phyloP scores from a whole-genome alignment of 2,113 vertebrate genomes.

The Noturus placidus region DNA sequence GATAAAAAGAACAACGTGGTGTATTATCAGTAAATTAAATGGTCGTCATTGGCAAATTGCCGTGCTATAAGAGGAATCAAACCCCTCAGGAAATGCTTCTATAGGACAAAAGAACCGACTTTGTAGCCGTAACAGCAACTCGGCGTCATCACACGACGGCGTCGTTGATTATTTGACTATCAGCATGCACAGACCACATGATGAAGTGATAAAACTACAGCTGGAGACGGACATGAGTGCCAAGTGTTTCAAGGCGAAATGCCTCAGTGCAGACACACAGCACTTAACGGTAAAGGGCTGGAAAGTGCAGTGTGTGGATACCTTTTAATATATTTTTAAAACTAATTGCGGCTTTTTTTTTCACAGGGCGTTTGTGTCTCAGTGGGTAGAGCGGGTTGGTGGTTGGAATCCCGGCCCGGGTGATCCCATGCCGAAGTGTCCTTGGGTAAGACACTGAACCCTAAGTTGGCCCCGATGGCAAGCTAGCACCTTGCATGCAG shows the following conservation, averaged over 20 bases:
- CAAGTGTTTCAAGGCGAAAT: constrained; percentile 37
- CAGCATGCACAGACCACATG: constrained; percentile 1
- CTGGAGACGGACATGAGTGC: constrained; percentile 21
- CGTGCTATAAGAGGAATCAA: background rate
- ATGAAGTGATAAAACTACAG: constrained; percentile 43
- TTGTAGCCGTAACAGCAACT: background rate
- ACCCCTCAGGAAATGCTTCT: background rate
- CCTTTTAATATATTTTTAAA: too few species aligned
- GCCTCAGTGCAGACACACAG: constrained; percentile 38
- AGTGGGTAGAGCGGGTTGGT: too few species aligned
- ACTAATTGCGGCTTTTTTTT: too few species aligned
- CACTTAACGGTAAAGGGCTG: constrained; percentile 35
- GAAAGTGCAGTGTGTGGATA: constrained; percentile 9
- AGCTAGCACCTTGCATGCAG: too few species aligned
- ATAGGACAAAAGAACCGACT: background rate
- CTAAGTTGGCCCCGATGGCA: too few species aligned
- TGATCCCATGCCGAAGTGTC: too few species aligned
- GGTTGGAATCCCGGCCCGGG: too few species aligned
- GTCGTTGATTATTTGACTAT: background rate
- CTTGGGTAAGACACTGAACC: too few species aligned
- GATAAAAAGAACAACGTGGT: background rate
- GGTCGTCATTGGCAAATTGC: background rate
- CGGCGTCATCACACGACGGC: too few species aligned
- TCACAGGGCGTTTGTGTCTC: too few species aligned
- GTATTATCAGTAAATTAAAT: background rate